Evolutionary conservation across 64 coral and sea anemone genomes (phyloP).

Genomic region (Pachyseris speciosa): DNA sequence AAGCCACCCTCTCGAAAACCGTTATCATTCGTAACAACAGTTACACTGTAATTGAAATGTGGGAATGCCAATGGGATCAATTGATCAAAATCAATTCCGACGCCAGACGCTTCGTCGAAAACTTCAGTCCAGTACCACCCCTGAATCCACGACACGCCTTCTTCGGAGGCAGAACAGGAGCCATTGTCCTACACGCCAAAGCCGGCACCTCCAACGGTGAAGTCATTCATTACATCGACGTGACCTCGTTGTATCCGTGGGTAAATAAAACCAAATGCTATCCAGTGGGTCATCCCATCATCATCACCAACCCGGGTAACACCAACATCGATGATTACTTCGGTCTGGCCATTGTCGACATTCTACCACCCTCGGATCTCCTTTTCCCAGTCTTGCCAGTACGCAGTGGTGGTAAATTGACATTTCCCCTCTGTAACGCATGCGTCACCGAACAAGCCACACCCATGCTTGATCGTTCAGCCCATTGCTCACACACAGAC

Average conservation of each 20-base stretch:
- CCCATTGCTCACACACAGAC: background rate
- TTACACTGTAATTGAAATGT: background rate
- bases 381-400: conserved; percentile 34
- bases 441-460: background rate
- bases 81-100: background rate
- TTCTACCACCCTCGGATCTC: conserved; percentile 2
- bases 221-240: conserved; percentile 26
- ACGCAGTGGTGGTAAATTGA: background rate
- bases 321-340: background rate
- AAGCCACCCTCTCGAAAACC: background rate
- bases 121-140: background rate
- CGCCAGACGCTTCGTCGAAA: background rate
- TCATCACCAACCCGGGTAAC: background rate
- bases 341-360: background rate
- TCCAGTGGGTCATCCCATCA: conserved; percentile 20
- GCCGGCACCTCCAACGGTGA: background rate
- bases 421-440: conserved; percentile 4
- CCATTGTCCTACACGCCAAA: background rate
- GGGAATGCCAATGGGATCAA: background rate
- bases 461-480: background rate
- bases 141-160: conserved; percentile 47
- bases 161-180: conserved; percentile 41
- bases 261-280: background rate
- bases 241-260: conserved; percentile 24
- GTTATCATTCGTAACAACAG: background rate